Conservation (phyloP, 1,140 invertebrate genomes). For the Cecropterus lyciades region DNA sequence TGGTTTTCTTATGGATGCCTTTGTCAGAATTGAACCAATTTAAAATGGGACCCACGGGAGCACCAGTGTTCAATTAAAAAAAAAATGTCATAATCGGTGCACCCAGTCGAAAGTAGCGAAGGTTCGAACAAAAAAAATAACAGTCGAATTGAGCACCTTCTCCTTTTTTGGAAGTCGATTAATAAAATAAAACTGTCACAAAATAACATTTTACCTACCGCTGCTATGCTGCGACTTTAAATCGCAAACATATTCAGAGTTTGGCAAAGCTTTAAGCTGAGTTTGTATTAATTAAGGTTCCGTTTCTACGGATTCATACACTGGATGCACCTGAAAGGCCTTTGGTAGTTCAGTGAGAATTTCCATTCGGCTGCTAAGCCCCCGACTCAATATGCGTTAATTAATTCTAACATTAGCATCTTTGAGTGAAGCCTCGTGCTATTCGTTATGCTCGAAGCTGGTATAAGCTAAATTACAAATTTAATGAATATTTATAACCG, state of each 20-base stretch:
- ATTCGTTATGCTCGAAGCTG: conserved; percentile 17
- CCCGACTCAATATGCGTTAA: conserved; percentile 25
- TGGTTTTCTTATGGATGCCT: too few species aligned
- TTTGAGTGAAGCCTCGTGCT: conserved; percentile 17
- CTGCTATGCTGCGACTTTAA: background rate
- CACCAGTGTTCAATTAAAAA: too few species aligned
- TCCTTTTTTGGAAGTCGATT: too few species aligned
- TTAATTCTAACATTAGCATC: conserved; percentile 31
- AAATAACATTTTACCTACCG: background rate
- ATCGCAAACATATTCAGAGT: background rate
- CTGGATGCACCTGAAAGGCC: conserved; percentile 28
- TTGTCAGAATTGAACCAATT: too few species aligned
- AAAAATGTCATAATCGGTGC: too few species aligned
- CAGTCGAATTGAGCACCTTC: too few species aligned
- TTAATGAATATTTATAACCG: conserved; percentile 29
- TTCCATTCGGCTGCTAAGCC: conserved; percentile 23
- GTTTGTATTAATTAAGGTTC: conserved; percentile 23
- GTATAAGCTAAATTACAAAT: conserved; percentile 30
- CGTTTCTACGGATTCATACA: conserved; percentile 18
- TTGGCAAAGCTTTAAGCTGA: background rate
- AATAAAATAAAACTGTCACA: too few species aligned
- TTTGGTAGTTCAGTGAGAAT: conserved; percentile 13
- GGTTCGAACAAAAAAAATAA: too few species aligned
- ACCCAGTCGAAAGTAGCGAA: too few species aligned
- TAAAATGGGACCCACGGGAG: too few species aligned